Evolutionary conservation across 2,888 invertebrate genomes (phyloP).

Genomic region (Pammene fasciana): DNA sequence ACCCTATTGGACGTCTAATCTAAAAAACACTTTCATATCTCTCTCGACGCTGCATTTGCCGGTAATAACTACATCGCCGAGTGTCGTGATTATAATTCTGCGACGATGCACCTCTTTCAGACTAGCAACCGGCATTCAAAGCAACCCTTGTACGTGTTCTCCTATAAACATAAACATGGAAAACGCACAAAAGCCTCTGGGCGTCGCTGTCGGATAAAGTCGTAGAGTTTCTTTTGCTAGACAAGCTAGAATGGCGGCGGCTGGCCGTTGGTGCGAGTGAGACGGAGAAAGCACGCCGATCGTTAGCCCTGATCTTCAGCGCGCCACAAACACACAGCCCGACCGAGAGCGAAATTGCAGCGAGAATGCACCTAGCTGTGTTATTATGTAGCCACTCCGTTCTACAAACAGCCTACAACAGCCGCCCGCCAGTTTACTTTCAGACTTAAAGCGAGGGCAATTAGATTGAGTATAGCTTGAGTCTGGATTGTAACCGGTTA

Average conservation of each 20-base stretch:
- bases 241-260: conserved; percentile 55
- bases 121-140: conserved; percentile 72
- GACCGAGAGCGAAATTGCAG: conserved; percentile 84
- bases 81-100: conserved; percentile 39
- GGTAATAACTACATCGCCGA: conserved; percentile 65
- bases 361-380: conserved; percentile 83
- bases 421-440: conserved; percentile 50
- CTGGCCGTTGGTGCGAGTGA: conserved; percentile 60
- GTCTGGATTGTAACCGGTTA: conserved; percentile 67
- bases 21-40: conserved; percentile 24
- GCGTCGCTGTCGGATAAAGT: conserved; percentile 81
- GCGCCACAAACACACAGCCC: conserved; percentile 83
- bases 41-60: conserved; percentile 42
- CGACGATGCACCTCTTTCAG: conserved; percentile 42
- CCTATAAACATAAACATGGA: conserved; percentile 82
- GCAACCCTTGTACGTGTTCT: conserved; percentile 79
- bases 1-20: not conserved
- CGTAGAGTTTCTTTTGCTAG: conserved; percentile 81
- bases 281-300: conserved; percentile 72
- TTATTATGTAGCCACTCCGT: conserved; percentile 72
- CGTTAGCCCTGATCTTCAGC: conserved; percentile 84
- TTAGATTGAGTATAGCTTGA: conserved; percentile 59
- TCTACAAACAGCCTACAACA: conserved; percentile 73
- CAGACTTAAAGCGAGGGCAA: conserved; percentile 51
- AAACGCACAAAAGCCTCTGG: conserved; percentile 83